Evolutionary conservation across 2,888 invertebrate species (phyloP).

Genomic region (Ornithoptera alexandrae): DNA sequence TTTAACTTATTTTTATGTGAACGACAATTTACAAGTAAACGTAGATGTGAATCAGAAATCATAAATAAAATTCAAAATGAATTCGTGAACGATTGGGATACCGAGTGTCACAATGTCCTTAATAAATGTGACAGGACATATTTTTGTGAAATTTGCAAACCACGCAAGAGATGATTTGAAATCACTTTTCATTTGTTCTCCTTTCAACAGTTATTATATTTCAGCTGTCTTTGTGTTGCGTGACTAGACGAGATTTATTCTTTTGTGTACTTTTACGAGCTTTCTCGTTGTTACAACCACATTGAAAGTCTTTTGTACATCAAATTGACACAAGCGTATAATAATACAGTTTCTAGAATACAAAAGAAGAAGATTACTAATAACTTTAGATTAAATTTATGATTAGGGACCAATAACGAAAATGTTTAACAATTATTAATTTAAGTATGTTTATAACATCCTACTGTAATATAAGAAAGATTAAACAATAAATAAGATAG

Average conservation of each 20-base stretch:
- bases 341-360: conserved; percentile 3
- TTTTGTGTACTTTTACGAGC: conserved; percentile 25
- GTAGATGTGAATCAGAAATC: not conserved
- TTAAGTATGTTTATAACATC: no score
- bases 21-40: conserved; percentile 9
- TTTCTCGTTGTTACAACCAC: conserved; percentile 24
- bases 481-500: no score
- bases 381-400: not conserved
- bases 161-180: conserved; percentile 21
- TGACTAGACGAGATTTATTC: conserved; percentile 28
- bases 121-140: conserved; percentile 11
- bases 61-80: not conserved
- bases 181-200: conserved; percentile 24
- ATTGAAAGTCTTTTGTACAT: conserved; percentile 19
- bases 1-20: conserved; percentile 43
- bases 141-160: conserved; percentile 11
- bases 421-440: no score
- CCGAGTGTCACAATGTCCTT: conserved; percentile 5
- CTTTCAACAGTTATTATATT: conserved; percentile 22
- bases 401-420: no score
- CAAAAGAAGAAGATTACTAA: not conserved
- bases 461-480: no score
- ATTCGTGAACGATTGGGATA: not conserved
- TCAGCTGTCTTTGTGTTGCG: conserved; percentile 23
- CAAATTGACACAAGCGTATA: conserved; percentile 21